Evolutionary conservation across 1,140 invertebrate species (phyloP).

Genomic region (Elymnias hypermnestra): DNA sequence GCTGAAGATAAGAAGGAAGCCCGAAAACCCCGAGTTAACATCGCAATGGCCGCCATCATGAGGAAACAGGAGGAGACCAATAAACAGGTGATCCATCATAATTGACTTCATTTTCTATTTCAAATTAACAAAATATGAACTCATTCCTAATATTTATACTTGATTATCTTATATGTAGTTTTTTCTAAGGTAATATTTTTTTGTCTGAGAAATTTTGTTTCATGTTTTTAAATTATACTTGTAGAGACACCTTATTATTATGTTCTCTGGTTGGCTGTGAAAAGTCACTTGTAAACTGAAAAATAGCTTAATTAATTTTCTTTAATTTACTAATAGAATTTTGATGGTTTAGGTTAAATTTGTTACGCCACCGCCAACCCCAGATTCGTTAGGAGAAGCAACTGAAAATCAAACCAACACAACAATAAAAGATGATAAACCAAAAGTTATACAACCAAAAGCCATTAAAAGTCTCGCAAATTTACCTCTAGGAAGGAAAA

Average conservation of each 20-base stretch:
- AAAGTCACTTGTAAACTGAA: no score
- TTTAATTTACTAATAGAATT: no score
- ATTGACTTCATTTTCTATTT: no score
- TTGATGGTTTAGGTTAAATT: constrained; percentile 78
- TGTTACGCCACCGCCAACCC: constrained; percentile 75
- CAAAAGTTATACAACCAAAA: constrained; percentile 66
- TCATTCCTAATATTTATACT: no score
- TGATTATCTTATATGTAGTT: no score
- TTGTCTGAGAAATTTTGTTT: no score
- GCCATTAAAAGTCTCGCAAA: constrained; percentile 61
- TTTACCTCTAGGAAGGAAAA: constrained; percentile 62
- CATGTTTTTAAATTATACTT: no score
- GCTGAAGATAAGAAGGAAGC: constrained; percentile 47
- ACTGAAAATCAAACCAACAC: constrained; percentile 18
- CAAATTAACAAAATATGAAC: no score
- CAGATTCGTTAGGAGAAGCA: constrained; percentile 53
- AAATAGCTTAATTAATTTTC: no score
- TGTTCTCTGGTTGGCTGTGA: no score
- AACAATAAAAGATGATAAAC: constrained; percentile 42
- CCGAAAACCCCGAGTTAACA: constrained; percentile 77
- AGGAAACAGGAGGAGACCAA: constrained; percentile 78
- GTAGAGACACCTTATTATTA: no score
- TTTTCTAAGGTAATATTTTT: no score
- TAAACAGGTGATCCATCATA: constrained; percentile 80
- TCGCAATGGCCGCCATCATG: constrained; percentile 87